Percentiles rank a stretch among this genome's conserved stretches.
These are phyloP conservation scores for Acanthurus tractus DNA, from an alignment of 2,797 vertebrate species.

Conservation along the genomic window DNA sequence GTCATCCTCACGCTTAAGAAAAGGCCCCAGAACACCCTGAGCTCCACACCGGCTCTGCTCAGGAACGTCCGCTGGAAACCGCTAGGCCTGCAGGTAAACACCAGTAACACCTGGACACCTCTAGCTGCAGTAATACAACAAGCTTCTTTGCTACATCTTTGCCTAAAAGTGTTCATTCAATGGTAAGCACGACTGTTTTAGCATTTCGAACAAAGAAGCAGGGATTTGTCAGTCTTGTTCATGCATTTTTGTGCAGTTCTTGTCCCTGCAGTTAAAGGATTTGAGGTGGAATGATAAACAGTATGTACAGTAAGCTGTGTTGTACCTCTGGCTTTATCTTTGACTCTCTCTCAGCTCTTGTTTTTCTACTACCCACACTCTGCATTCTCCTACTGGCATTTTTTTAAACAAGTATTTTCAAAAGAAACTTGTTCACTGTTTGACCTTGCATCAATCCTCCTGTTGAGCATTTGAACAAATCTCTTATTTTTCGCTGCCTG, in stretches of 20 bases:
- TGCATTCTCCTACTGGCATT: constrained; percentile 42
- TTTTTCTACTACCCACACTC: constrained; percentile 32
- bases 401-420: constrained; percentile 53
- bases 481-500: constrained; percentile 29
- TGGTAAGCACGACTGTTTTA: background rate
- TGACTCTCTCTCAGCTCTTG: constrained; percentile 34
- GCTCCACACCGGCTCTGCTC: constrained; percentile 90
- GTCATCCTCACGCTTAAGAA: constrained; percentile 93
- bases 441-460: constrained; percentile 57
- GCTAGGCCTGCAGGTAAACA: constrained; percentile 90
- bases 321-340: constrained; percentile 30
- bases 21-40: constrained; percentile 91
- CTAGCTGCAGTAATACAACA: background rate
- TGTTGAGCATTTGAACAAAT: constrained; percentile 47
- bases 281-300: background rate
- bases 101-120: background rate
- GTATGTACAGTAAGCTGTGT: constrained; percentile 21
- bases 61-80: constrained; percentile 94
- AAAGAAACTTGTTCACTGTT: constrained; percentile 39
- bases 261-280: background rate
- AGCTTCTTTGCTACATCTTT: background rate
- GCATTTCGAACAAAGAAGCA: constrained; percentile 7
- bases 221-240: background rate
- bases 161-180: background rate
- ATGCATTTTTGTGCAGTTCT: constrained; percentile 6